A percentile compares a stretch with the other conserved stretches of the same genome.
phyloP scores from a whole-genome alignment of 2,888 invertebrate species.

The Rhingia campestris region DNA sequence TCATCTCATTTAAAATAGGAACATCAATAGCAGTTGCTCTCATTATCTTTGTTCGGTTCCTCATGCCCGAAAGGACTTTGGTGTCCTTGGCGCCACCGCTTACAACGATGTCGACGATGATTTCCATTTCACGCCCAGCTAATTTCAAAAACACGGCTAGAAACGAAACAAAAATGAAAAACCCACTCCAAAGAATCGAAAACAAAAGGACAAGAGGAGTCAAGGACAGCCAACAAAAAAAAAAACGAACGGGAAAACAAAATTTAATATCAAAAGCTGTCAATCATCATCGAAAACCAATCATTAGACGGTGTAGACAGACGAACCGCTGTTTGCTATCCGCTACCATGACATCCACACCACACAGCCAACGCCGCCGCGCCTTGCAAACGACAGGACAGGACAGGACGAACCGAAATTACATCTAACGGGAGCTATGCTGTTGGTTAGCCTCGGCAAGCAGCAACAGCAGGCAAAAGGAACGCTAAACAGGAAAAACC shows the following conservation, averaged over 20 bases:
- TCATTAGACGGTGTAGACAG: slow-evolving; percentile 72
- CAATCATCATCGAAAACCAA: slow-evolving; percentile 74
- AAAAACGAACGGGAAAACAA: slow-evolving; percentile 60
- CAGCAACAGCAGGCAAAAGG: slow-evolving; percentile 27
- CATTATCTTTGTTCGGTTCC: slow-evolving; percentile 43
- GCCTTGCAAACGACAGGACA: not conserved
- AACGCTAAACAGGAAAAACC: slow-evolving; percentile 33
- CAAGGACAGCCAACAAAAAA: slow-evolving; percentile 28
- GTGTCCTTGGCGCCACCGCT: slow-evolving; percentile 60
- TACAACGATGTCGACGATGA: slow-evolving; percentile 56
- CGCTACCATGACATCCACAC: slow-evolving; percentile 49
- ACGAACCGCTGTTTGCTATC: slow-evolving; percentile 46
- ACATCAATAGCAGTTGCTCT: slow-evolving; percentile 69
- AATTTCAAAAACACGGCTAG: slow-evolving; percentile 51
- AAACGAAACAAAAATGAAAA: slow-evolving; percentile 4
- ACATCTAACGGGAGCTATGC: slow-evolving; percentile 42
- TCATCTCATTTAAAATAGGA: slow-evolving; percentile 66
- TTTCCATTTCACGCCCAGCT: slow-evolving; percentile 72
- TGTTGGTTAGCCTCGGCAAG: not conserved
- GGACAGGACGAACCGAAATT: slow-evolving; percentile 56
- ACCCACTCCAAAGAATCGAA: slow-evolving; percentile 32
- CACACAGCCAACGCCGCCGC: slow-evolving; percentile 17
- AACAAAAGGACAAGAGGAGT: slow-evolving; percentile 34
- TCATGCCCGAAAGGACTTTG: not conserved
- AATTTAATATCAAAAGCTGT: slow-evolving; percentile 74